Evolutionary conservation across 2,113 vertebrate species (phyloP), one percentile per base, ranked within the genome.

Genomic region (Pterocles gutturalis): DNA sequence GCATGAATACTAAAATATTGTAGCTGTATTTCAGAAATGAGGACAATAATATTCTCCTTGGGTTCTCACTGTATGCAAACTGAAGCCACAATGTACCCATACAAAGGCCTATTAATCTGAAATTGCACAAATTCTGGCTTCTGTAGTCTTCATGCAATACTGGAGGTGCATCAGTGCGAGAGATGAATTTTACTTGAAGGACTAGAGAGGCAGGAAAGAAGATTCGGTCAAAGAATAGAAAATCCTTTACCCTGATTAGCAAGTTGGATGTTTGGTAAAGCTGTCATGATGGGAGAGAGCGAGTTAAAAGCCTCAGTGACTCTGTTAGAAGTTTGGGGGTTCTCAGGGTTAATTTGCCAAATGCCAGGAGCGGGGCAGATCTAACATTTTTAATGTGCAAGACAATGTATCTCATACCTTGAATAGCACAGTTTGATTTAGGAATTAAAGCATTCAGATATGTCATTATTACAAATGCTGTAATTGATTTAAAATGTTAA

Each of bases 311-410:
- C 73, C 65, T 33, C 65, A 49, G 21, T 11, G 25, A 60, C 15
- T 17, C 83, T 7, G 13, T 0, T 55, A 53, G 93, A 78, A 51
- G 13, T 24, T 4, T 15, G 17, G 5, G 9, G 11, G 8, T 54
- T 90, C 76, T 84, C 26, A 49, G 31, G 57, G 71, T 78, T 58
- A 10, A 79, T 97, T 91, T 91, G 36, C 49, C 48, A 88, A 28
- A 49, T 11, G 2, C 13, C 55, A 33, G 51, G 17, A 43, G 5
- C 2, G 18, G 10, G 46, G 14, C 46, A 71, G 17, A 54, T 45
- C 21, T 38, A 54, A 10, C 4, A 10, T n/a, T 66, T 77, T 34
- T 10, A 66, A 38, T 0, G 0, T 16, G 17, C 22, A 75, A 51
- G 14, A 10, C 28, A 22, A 21, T 0, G 2, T 4, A 66, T 17